phyloP scores from a whole-genome alignment of 2,113 vertebrate species.

The Oreochromis tanganicae region DNA sequence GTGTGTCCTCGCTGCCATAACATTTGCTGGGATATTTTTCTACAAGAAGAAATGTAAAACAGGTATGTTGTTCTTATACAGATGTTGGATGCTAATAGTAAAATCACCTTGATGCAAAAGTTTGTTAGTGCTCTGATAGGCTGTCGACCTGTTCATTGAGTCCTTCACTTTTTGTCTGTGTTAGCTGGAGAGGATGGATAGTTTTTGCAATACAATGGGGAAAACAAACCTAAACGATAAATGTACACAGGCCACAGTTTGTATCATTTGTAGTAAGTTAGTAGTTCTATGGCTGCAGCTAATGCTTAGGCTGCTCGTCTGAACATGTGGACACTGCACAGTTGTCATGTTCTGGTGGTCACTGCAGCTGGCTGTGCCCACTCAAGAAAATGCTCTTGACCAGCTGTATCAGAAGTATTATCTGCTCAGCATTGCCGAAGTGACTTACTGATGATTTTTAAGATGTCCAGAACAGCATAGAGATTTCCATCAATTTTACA shows the following conservation, averaged over 20 bases:
- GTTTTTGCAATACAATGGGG: background rate
- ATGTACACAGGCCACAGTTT: background rate
- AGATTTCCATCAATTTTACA: background rate
- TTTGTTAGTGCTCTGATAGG: background rate
- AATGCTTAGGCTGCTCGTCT: background rate
- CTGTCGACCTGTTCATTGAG: background rate
- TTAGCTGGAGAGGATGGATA: background rate
- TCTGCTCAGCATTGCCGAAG: background rate
- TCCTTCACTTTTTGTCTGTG: background rate
- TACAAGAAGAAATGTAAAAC: background rate
- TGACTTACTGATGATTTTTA: background rate
- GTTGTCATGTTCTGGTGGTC: background rate
- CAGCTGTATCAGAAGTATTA: background rate
- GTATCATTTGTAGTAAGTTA: background rate
- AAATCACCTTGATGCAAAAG: background rate
- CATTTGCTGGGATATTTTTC: background rate
- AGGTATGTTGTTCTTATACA: background rate
- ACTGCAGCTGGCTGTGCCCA: background rate
- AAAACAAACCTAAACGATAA: background rate
- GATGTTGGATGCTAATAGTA: background rate
- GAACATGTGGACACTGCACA: background rate
- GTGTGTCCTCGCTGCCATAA: background rate
- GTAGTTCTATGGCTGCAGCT: background rate
- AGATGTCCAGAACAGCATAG: background rate
- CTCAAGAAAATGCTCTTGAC: background rate